A percentile compares a stretch with the other conserved stretches of the same genome.
These are phyloP conservation scores for Polyodon spathula DNA, from an alignment of 2,113 vertebrate species.

Conservation along the genomic window DNA sequence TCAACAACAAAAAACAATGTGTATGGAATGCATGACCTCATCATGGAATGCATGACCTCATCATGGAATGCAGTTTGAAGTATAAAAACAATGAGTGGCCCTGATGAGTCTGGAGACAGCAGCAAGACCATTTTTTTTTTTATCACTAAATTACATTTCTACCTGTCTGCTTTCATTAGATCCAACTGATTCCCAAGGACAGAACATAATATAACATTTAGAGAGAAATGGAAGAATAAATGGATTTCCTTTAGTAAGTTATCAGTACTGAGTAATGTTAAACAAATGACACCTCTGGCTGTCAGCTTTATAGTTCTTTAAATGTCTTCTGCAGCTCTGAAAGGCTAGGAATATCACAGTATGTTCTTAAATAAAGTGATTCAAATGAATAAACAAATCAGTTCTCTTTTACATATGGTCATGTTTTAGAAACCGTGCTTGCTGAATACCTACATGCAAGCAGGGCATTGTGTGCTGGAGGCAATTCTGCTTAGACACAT, in stretches of 20 bases:
- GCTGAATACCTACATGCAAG: too few species aligned
- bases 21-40: neutral
- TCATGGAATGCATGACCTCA: neutral
- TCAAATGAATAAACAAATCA: too few species aligned
- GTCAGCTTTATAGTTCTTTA: neutral
- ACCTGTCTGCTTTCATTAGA: constrained; percentile 1
- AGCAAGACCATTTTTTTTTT: neutral
- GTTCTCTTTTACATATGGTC: too few species aligned
- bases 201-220: neutral
- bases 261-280: neutral
- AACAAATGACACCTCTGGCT: neutral
- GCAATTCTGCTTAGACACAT: too few species aligned
- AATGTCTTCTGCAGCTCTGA: neutral
- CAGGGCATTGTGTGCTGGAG: too few species aligned
- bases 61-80: neutral
- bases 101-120: neutral
- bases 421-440: too few species aligned
- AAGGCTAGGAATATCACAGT: neutral
- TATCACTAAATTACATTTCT: constrained; percentile 1
- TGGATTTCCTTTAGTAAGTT: neutral
- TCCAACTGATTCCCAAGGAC: neutral
- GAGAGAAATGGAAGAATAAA: neutral
- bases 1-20: neutral
- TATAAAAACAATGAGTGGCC: neutral
- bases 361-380: neutral